Evolutionary conservation across 2,113 vertebrate species (phyloP).

Genomic region (Rafetus swinhoei): DNA sequence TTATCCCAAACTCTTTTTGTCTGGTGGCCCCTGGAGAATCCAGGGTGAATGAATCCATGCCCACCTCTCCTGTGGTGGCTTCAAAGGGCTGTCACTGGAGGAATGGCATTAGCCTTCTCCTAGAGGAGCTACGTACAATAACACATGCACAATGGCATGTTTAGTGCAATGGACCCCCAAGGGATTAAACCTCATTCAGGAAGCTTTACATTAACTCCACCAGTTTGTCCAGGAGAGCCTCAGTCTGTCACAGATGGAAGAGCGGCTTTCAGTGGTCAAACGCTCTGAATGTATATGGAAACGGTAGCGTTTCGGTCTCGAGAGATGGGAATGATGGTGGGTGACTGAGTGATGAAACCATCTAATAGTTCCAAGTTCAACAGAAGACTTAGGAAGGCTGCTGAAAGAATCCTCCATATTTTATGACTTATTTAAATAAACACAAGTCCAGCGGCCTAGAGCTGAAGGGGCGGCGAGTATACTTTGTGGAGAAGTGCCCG

Average conservation of each 20-base stretch:
- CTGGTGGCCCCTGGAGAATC: not conserved
- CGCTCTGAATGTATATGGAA: not conserved
- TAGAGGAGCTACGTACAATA: not conserved
- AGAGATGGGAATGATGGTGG: not conserved
- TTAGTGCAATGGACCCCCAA: not conserved
- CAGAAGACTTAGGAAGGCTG: not conserved
- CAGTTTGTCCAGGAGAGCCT: not conserved
- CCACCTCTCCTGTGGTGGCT: not conserved
- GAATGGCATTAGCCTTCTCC: not conserved
- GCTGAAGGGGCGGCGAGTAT: not conserved
- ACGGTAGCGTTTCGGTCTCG: not conserved
- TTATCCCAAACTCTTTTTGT: not conserved
- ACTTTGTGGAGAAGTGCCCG: not conserved
- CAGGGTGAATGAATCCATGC: not conserved
- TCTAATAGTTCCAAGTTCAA: rapidly evolving
- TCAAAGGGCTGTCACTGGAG: not conserved
- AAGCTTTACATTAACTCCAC: not conserved
- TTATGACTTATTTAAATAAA: not conserved
- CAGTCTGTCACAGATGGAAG: not conserved
- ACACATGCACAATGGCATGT: not conserved
- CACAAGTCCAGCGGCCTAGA: not conserved
- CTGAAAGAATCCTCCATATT: not conserved
- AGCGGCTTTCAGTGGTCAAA: rapidly evolving
- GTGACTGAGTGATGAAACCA: not conserved
- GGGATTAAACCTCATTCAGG: not conserved